Conservation (phyloP, 2,888 invertebrate species). For the Smittia sp. region DNA sequence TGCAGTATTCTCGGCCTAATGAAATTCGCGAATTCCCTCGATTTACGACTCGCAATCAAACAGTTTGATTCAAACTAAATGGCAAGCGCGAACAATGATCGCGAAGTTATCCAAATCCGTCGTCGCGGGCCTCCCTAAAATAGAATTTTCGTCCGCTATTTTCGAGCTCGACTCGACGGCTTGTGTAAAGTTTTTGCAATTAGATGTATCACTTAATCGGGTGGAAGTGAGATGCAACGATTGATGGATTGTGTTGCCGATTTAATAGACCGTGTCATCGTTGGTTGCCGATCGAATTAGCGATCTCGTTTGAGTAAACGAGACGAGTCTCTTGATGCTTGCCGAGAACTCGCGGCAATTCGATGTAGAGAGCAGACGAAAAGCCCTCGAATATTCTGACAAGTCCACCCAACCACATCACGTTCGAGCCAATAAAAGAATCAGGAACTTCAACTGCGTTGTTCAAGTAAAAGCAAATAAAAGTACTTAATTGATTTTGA, state of each 20-base stretch:
- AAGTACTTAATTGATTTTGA: slow-evolving; percentile 19
- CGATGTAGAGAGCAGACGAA: no score
- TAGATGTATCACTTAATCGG: not conserved
- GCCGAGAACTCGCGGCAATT: no score
- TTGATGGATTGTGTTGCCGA: not conserved
- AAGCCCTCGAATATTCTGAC: no score
- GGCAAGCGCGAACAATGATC: slow-evolving; percentile 3
- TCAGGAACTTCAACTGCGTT: not conserved
- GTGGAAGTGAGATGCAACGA: not conserved
- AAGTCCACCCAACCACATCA: no score
- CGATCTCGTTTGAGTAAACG: no score
- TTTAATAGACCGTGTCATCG: not conserved
- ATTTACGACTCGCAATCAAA: not conserved
- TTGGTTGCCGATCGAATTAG: not conserved
- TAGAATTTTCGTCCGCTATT: slow-evolving; percentile 1
- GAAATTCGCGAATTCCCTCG: not conserved
- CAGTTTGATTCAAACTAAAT: no score
- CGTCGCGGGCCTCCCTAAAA: not conserved
- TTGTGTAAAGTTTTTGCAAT: not conserved
- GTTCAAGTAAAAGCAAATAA: slow-evolving; percentile 1
- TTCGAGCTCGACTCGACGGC: slow-evolving; percentile 7
- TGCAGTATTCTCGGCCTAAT: not conserved
- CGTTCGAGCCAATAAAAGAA: no score
- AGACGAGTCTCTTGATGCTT: no score
- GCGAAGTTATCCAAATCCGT: not conserved